Conservation (phyloP, 2,797 vertebrate genomes). For the Pantherophis alleghaniensis region DNA sequence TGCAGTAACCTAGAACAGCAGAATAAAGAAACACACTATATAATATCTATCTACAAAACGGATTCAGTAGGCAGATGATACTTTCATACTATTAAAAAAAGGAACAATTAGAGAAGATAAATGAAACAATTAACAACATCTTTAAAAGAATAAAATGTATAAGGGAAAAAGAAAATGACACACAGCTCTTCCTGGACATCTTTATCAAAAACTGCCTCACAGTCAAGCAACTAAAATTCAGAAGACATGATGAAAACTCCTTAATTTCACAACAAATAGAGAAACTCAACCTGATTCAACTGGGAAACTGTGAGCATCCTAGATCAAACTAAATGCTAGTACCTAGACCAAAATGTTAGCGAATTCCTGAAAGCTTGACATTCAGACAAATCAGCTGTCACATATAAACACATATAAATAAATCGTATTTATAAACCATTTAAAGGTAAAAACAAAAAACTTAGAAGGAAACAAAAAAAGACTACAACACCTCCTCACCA, state of each 20-base stretch:
- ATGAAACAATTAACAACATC: background rate
- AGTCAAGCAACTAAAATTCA: background rate
- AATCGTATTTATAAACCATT: background rate
- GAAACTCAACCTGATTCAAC: background rate
- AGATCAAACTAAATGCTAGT: background rate
- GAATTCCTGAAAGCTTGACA: background rate
- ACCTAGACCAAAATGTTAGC: background rate
- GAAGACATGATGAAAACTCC: background rate
- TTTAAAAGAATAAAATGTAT: background rate
- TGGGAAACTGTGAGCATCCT: background rate
- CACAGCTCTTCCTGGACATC: background rate
- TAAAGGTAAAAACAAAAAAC: background rate
- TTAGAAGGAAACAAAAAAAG: background rate
- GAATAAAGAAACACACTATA: background rate
- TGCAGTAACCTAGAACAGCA: background rate
- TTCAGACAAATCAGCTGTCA: background rate
- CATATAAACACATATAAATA: background rate
- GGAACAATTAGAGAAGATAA: background rate
- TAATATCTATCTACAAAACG: background rate
- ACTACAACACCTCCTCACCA: background rate
- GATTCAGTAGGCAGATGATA: too few species aligned
- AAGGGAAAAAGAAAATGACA: background rate
- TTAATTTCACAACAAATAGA: background rate
- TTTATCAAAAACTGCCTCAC: background rate
- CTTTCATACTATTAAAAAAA: background rate